These are phyloP conservation scores for Magallana ariakensis DNA, from an alignment of 1,140 invertebrate species.

Conservation along the genomic window DNA sequence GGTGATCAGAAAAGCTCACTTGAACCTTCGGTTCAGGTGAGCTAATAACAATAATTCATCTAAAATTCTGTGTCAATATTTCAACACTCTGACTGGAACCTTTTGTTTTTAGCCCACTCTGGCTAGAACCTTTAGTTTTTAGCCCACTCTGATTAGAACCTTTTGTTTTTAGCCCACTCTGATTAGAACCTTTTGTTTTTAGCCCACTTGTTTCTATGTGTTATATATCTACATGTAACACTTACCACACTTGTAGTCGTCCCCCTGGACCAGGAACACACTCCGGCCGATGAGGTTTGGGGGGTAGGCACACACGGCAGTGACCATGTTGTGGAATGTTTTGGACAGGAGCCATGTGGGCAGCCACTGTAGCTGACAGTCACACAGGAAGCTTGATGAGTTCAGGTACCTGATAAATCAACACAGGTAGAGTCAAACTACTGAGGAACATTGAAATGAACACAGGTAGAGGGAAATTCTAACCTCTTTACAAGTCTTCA, in stretches of 20 bases:
- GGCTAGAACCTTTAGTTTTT: too few relatives aligned
- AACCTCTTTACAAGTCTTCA: background rate
- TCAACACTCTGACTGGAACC: too few relatives aligned
- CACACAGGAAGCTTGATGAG: slow-evolving; percentile 88
- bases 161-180: too few relatives aligned
- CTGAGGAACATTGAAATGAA: background rate
- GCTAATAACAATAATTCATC: too few relatives aligned
- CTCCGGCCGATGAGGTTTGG: slow-evolving; percentile 85
- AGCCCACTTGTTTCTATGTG: too few relatives aligned
- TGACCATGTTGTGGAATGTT: slow-evolving; percentile 79
- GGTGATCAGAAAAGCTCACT: too few relatives aligned
- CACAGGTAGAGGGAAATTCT: too few relatives aligned
- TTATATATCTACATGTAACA: slow-evolving; percentile 18
- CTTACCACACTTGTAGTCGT: slow-evolving; percentile 88
- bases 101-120: too few relatives aligned
- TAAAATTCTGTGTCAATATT: too few relatives aligned
- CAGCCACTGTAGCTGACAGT: slow-evolving; percentile 91
- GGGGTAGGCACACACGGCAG: slow-evolving; percentile 89
- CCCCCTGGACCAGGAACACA: slow-evolving; percentile 84
- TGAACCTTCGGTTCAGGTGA: too few relatives aligned
- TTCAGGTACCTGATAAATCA: slow-evolving; percentile 83
- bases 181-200: too few relatives aligned
- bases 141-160: too few relatives aligned
- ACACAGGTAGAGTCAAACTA: background rate
- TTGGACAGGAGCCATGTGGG: slow-evolving; percentile 85